These are phyloP conservation scores for Poeciliopsis gracilis DNA, from an alignment of 2,797 vertebrate genomes.

Conservation along the genomic window DNA sequence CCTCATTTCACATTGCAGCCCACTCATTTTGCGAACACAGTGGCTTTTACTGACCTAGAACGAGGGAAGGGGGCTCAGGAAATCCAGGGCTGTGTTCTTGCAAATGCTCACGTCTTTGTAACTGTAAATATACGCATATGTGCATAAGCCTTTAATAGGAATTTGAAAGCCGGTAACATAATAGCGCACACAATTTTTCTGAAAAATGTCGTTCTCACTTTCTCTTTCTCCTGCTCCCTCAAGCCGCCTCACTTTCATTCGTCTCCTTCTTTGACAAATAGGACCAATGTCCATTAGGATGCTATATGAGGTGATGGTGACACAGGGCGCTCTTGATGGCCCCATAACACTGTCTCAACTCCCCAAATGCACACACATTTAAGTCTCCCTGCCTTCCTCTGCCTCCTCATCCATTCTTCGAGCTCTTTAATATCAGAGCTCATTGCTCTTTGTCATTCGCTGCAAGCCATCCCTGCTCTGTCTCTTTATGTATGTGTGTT, in stretches of 20 bases:
- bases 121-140: conserved; percentile 65
- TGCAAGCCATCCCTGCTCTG: conserved; percentile 36
- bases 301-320: conserved; percentile 81
- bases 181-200: conserved; percentile 74
- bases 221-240: conserved; percentile 46
- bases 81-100: conserved; percentile 36
- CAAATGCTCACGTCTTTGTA: conserved; percentile 43
- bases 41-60: conserved; percentile 73
- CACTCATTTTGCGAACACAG: conserved; percentile 65
- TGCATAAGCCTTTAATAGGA: conserved; percentile 63
- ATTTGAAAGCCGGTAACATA: conserved; percentile 73
- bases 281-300: conserved; percentile 74
- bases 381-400: conserved; percentile 35
- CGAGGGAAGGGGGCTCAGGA: conserved; percentile 57
- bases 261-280: conserved; percentile 73
- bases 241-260: conserved; percentile 64
- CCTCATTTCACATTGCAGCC: conserved; percentile 76
- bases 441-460: conserved; percentile 73
- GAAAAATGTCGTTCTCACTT: conserved; percentile 73
- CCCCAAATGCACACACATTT: conserved; percentile 41
- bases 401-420: conserved; percentile 55
- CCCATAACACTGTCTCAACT: conserved; percentile 61
- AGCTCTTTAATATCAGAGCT: conserved; percentile 73
- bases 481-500: conserved; percentile 23
- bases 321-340: conserved; percentile 66